phyloP scores from a whole-genome alignment of 1,140 invertebrate species.

The Heliothis subflexa region DNA sequence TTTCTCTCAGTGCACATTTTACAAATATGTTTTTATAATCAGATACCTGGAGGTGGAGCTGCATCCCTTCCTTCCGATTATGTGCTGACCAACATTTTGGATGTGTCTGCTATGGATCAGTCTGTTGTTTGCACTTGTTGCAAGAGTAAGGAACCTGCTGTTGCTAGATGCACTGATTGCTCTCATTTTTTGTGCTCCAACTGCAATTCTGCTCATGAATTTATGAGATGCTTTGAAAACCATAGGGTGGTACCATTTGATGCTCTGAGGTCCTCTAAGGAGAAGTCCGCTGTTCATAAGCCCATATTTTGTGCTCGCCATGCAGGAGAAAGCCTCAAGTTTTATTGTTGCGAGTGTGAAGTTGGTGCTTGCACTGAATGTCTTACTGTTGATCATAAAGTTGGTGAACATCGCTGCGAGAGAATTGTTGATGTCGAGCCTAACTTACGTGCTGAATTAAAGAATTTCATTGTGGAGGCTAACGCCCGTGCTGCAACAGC shows the following conservation, averaged over 20 bases:
- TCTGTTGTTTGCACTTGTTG: slow-evolving; percentile 95
- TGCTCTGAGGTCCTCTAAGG: slow-evolving; percentile 92
- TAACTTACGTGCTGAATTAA: slow-evolving; percentile 91
- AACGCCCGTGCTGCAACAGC: slow-evolving; percentile 91
- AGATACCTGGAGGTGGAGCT: slow-evolving; percentile 90
- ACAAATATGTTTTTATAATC: slow-evolving; percentile 38
- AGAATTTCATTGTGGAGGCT: slow-evolving; percentile 90
- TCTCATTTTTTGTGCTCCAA: slow-evolving; percentile 97
- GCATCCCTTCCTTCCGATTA: slow-evolving; percentile 93
- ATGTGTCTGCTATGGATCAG: slow-evolving; percentile 93
- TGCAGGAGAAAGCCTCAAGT: slow-evolving; percentile 92
- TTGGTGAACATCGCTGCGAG: slow-evolving; percentile 93
- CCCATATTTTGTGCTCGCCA: slow-evolving; percentile 93
- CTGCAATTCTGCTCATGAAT: slow-evolving; percentile 97
- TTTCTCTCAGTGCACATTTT: slow-evolving; percentile 29
- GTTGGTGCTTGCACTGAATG: slow-evolving; percentile 94
- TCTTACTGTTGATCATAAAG: slow-evolving; percentile 92
- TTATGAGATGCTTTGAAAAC: slow-evolving; percentile 97
- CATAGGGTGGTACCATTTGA: slow-evolving; percentile 96
- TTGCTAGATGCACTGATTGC: slow-evolving; percentile 96
- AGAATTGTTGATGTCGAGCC: slow-evolving; percentile 91
- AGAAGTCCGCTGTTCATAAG: slow-evolving; percentile 92
- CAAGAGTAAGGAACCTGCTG: slow-evolving; percentile 95
- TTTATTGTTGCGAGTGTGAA: slow-evolving; percentile 94
- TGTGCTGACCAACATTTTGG: slow-evolving; percentile 93